Conservation (phyloP, 2,797 vertebrate species). For the Gymnoscopelus braueri region DNA sequence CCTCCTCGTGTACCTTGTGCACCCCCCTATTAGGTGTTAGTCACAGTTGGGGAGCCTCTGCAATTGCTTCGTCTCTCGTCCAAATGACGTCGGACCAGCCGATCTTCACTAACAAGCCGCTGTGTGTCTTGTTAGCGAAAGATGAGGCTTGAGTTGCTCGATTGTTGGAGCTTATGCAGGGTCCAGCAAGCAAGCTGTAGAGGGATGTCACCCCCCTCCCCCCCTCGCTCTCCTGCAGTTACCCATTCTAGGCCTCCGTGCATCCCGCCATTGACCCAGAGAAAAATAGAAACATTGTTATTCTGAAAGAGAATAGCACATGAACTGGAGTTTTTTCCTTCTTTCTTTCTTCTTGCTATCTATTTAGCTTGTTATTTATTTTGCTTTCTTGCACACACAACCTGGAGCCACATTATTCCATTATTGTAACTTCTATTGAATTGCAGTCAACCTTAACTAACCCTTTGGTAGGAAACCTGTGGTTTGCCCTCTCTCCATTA, state of each 20-base stretch:
- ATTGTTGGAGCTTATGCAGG: conserved; percentile 67
- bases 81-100: conserved; percentile 54
- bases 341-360: neutral
- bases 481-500: conserved; percentile 1
- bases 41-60: conserved; percentile 67
- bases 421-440: conserved; percentile 49
- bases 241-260: conserved; percentile 43
- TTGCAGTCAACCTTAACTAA: conserved; percentile 48
- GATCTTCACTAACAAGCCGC: conserved; percentile 72
- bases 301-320: conserved; percentile 50
- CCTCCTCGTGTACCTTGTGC: conserved; percentile 40
- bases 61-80: conserved; percentile 75
- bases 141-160: conserved; percentile 43
- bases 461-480: conserved; percentile 32
- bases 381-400: conserved; percentile 21
- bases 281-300: conserved; percentile 41
- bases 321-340: conserved; percentile 43
- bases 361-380: no score
- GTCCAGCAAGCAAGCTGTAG: conserved; percentile 64
- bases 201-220: conserved; percentile 21
- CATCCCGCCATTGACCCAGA: conserved; percentile 42
- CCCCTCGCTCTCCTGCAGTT: conserved; percentile 33
- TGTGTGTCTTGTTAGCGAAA: conserved; percentile 33
- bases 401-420: conserved; percentile 42
- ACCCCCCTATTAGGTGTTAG: conserved; percentile 72